Percentiles rank a stretch among this genome's conserved stretches.
phyloP scores from a whole-genome alignment of 1,140 invertebrate genomes.

The Drosophila nigrodunni region DNA sequence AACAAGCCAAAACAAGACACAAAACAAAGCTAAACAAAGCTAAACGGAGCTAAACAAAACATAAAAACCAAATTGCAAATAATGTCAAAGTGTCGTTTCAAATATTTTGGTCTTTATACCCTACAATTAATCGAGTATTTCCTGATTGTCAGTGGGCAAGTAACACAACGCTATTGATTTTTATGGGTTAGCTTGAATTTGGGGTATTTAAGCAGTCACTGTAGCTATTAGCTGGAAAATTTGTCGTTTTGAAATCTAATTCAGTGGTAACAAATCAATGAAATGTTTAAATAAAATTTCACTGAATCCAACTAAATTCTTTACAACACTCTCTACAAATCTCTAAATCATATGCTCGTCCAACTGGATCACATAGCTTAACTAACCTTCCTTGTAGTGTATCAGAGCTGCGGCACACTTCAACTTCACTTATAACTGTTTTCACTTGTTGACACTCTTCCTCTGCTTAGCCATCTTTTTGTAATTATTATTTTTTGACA shows the following conservation, averaged over 20 bases:
- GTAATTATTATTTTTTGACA: constrained; percentile 24
- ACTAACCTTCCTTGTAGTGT: not conserved
- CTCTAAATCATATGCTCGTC: not conserved
- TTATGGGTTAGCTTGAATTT: not conserved
- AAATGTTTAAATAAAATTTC: no score
- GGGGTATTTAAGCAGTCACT: not conserved
- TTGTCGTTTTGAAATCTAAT: no score
- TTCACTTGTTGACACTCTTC: constrained; percentile 10
- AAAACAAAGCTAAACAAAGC: constrained; percentile 49
- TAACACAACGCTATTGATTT: not conserved
- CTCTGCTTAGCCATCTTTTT: not conserved
- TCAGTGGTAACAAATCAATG: no score
- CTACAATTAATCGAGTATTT: not conserved
- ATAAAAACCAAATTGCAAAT: constrained; percentile 43
- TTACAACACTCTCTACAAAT: not conserved
- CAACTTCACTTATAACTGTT: constrained; percentile 2
- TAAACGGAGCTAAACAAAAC: constrained; percentile 45
- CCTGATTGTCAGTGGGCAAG: not conserved
- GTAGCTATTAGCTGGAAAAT: no score
- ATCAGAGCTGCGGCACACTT: not conserved
- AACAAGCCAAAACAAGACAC: constrained; percentile 18
- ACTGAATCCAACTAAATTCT: not conserved
- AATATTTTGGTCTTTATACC: constrained; percentile 1
- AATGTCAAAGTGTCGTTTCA: constrained; percentile 43
- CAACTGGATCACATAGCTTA: not conserved